A percentile compares a stretch with the other conserved stretches of the same genome.
These are phyloP conservation scores for Staurois parvus DNA, from an alignment of 2,797 vertebrate species.

Conservation along the genomic window DNA sequence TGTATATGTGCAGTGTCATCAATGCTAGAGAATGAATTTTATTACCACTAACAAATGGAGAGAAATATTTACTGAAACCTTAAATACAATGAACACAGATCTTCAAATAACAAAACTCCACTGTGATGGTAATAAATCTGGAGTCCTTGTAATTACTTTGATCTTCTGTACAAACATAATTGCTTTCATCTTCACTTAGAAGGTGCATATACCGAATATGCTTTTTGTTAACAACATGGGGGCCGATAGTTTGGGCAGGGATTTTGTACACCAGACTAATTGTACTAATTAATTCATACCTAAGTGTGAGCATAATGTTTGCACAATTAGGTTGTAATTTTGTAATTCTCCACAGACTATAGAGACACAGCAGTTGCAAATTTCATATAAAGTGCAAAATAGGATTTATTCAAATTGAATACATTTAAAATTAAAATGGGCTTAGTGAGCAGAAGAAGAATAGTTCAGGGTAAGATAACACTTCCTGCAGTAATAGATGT, in stretches of 20 bases:
- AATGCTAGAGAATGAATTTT: not conserved
- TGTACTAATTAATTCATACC: conserved; percentile 65
- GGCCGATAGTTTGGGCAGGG: conserved; percentile 63
- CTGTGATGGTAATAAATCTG: conserved; percentile 58
- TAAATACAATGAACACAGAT: conserved; percentile 41
- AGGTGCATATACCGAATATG: conserved; percentile 46
- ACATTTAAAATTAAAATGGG: conserved; percentile 64
- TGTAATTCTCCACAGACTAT: conserved; percentile 55
- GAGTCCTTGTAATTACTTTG: conserved; percentile 46
- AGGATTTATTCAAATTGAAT: conserved; percentile 65
- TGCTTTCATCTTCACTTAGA: conserved; percentile 53
- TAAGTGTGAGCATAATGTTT: conserved; percentile 66
- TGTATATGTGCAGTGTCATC: conserved; percentile 2
- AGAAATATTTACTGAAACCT: conserved; percentile 37
- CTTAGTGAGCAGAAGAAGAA: conserved; percentile 50
- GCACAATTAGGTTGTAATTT: conserved; percentile 68
- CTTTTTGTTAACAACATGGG: conserved; percentile 56
- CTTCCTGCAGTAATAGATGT: conserved; percentile 52
- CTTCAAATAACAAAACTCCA: conserved; percentile 57
- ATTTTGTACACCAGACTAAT: conserved; percentile 67
- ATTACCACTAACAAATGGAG: conserved; percentile 32
- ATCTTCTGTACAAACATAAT: conserved; percentile 52
- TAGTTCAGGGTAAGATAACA: conserved; percentile 47
- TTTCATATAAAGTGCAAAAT: conserved; percentile 65
- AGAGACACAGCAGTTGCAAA: conserved; percentile 70